A percentile compares a stretch with the other conserved stretches of the same genome.
These are phyloP conservation scores for Gadus macrocephalus DNA, from an alignment of 2,113 vertebrate genomes.

Conservation along the genomic window DNA sequence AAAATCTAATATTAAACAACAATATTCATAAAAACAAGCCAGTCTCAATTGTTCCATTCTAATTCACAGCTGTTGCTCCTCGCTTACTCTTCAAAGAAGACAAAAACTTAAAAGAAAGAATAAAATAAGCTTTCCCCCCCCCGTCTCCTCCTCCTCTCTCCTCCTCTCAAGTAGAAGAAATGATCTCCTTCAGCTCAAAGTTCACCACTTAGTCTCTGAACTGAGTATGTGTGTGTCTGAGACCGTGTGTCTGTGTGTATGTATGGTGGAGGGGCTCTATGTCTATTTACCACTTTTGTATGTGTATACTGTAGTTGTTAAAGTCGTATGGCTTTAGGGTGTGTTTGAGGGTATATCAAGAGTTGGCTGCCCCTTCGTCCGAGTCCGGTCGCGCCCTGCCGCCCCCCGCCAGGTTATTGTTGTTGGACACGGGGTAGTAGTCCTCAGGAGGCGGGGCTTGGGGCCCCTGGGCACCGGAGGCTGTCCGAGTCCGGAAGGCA, in stretches of 20 bases:
- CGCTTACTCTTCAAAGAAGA: conserved; percentile 53
- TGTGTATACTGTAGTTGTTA: conserved; percentile 65
- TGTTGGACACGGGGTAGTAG: conserved; percentile 80
- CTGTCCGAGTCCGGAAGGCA: conserved; percentile 94
- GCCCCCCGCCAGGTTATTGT: conserved; percentile 75
- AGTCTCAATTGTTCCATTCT: conserved; percentile 66
- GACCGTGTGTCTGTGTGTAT: conserved; percentile 21
- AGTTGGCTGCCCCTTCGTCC: conserved; percentile 84
- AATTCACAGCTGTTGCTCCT: conserved; percentile 43
- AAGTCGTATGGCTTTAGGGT: conserved; percentile 83
- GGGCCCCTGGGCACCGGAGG: conserved; percentile 67
- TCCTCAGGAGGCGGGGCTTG: conserved; percentile 77
- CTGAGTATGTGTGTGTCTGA: conserved; percentile 56
- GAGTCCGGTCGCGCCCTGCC: conserved; percentile 77
- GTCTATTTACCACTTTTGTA: conserved; percentile 11
- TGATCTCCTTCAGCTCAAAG: conserved; percentile 65
- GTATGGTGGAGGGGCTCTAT: conserved; percentile 27
- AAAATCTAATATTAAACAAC: conserved; percentile 45
- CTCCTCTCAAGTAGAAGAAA: conserved; percentile 74
- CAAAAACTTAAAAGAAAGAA: conserved; percentile 55
- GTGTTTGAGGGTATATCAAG: conserved; percentile 90
- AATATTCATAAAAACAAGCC: conserved; percentile 73
- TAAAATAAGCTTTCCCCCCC: conserved; percentile 60
- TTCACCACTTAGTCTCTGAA: conserved; percentile 71
- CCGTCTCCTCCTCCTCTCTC: conserved; percentile 49